A percentile compares a stretch with the other conserved stretches of the same genome.
Evolutionary conservation across 2,113 vertebrate species (phyloP).

Genomic region (Zapus hudsonius): DNA sequence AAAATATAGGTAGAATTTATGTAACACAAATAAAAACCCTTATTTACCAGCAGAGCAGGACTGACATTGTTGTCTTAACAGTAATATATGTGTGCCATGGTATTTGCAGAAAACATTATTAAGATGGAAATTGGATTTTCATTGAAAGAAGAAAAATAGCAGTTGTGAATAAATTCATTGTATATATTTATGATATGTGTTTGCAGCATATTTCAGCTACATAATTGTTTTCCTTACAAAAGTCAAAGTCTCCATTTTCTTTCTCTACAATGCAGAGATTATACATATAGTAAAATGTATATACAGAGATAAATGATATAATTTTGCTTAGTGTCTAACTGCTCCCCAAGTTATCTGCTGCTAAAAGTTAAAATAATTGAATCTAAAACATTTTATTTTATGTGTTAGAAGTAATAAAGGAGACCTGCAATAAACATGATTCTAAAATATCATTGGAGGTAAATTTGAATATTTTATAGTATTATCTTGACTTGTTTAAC

Average conservation of each 20-base stretch:
- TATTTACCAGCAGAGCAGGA: background rate
- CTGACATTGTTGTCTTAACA: background rate
- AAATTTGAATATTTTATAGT: background rate
- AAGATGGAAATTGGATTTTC: slow-evolving; percentile 73
- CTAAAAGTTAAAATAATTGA: slow-evolving; percentile 7
- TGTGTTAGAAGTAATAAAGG: background rate
- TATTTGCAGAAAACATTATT: slow-evolving; percentile 56
- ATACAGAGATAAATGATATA: background rate
- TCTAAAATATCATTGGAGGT: background rate
- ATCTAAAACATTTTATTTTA: background rate
- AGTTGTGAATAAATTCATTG: slow-evolving; percentile 51
- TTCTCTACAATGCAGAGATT: background rate
- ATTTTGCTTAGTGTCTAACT: background rate
- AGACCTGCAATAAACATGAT: background rate
- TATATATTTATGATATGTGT: background rate
- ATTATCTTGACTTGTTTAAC: background rate
- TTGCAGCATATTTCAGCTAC: slow-evolving; percentile 17
- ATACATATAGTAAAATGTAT: background rate
- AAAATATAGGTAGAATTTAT: background rate
- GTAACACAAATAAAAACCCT: background rate
- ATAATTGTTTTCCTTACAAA: slow-evolving; percentile 51
- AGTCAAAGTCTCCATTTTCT: slow-evolving; percentile 31
- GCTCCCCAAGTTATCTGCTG: background rate
- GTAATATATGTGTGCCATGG: background rate
- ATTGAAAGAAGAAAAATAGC: slow-evolving; percentile 46